Evolutionary conservation across 2,888 invertebrate genomes (phyloP).

Genomic region (Pachycephus smyrnensis): DNA sequence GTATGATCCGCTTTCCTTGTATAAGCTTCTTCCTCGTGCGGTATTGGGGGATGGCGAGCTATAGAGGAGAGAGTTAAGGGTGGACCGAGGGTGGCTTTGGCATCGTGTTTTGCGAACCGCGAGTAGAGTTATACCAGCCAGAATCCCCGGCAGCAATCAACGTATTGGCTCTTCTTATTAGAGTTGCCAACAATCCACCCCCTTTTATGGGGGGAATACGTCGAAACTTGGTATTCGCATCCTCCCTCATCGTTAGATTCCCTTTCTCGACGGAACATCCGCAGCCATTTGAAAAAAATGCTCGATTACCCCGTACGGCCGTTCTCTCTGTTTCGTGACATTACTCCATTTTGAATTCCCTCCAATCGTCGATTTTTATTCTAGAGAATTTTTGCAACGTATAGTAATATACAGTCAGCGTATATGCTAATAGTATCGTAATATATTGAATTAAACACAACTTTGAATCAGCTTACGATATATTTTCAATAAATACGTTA

Average conservation of each 20-base stretch:
- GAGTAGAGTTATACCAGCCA: conserved; percentile 39
- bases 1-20: conserved; percentile 49
- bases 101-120: conserved; percentile 56
- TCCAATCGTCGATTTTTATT: neutral
- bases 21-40: conserved; percentile 20
- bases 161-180: conserved; percentile 61
- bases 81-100: conserved; percentile 28
- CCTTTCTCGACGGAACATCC: neutral
- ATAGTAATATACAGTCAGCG: no score
- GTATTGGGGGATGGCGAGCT: neutral
- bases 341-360: neutral
- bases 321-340: neutral
- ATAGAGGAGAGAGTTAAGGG: conserved; percentile 7
- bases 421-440: no score
- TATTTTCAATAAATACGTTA: neutral
- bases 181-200: conserved; percentile 52
- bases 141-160: conserved; percentile 54
- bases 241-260: neutral
- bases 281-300: conserved; percentile 1
- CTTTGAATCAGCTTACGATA: neutral
- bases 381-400: neutral
- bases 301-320: neutral
- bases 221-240: conserved; percentile 27
- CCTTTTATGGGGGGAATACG: conserved; percentile 40
- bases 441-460: neutral